Conservation (phyloP, 2,113 vertebrate genomes). For the Anser cygnoides region DNA sequence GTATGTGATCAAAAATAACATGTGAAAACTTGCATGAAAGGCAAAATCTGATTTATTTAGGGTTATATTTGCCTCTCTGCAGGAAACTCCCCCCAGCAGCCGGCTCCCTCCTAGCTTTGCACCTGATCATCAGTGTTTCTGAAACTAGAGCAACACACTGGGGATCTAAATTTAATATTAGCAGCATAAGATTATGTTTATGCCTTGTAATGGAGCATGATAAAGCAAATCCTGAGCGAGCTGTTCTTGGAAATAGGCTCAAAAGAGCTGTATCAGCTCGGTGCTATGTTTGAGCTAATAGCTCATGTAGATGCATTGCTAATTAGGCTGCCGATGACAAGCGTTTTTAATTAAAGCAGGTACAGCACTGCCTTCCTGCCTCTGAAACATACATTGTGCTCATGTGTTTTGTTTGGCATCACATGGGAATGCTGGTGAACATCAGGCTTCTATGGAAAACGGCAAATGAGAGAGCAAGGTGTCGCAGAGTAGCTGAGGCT, state of each 20-base stretch:
- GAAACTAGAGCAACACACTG: rapidly evolving
- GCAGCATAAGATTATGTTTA: not conserved
- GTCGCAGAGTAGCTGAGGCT: not conserved
- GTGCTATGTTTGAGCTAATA: not conserved
- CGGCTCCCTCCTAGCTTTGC: not conserved
- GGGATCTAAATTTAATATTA: not conserved
- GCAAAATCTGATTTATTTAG: not conserved
- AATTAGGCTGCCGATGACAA: not conserved
- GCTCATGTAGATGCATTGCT: not conserved
- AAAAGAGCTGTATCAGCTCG: not conserved
- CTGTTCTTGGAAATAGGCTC: not conserved
- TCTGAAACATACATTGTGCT: rapidly evolving
- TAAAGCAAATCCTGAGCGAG: not conserved
- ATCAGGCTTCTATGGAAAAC: not conserved
- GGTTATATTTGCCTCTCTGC: not conserved
- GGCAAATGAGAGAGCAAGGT: not conserved
- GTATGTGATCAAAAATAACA: not conserved
- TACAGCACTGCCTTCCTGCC: not conserved
- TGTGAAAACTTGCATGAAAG: not conserved
- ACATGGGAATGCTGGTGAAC: not conserved
- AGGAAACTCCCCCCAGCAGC: not conserved
- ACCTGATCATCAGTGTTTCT: not conserved
- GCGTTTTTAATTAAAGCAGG: not conserved
- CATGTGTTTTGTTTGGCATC: not conserved
- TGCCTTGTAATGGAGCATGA: rapidly evolving